Percentiles rank a stretch among this genome's conserved stretches.
Evolutionary conservation across 2,888 invertebrate genomes (phyloP).

Genomic region (Diaphora mendica): DNA sequence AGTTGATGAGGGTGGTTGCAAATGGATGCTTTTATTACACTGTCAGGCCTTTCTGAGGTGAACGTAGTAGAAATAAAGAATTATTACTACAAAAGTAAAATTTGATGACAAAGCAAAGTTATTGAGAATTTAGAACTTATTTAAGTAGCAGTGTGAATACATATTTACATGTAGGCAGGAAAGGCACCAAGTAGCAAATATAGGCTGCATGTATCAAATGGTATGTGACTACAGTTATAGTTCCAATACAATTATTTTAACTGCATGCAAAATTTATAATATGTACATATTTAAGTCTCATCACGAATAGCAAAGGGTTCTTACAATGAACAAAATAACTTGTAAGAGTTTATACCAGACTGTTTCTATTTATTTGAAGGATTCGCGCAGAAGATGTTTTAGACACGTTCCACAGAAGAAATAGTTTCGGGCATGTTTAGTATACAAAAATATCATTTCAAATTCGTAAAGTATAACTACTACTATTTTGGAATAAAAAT

Average conservation of each 20-base stretch:
- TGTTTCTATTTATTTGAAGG: neutral
- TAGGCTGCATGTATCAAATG: too few relatives aligned
- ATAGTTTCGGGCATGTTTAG: neutral
- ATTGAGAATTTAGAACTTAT: neutral
- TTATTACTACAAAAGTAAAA: constrained; percentile 30
- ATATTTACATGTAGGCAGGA: neutral
- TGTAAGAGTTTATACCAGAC: neutral
- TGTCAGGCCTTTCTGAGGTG: constrained; percentile 51
- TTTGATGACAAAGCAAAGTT: constrained; percentile 8
- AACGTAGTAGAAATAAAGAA: constrained; percentile 44
- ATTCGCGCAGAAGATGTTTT: neutral
- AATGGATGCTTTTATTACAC: constrained; percentile 66
- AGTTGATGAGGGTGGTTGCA: constrained; percentile 64
- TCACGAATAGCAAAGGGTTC: neutral
- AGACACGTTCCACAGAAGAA: neutral
- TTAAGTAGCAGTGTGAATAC: neutral
- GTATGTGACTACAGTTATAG: neutral
- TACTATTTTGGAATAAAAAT: neutral
- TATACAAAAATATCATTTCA: neutral
- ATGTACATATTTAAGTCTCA: neutral
- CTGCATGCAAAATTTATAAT: neutral
- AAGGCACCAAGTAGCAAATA: too few relatives aligned
- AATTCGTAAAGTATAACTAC: neutral
- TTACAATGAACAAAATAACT: neutral
- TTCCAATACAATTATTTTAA: neutral